These are phyloP conservation scores for Neolamprologus modestus DNA, from an alignment of 2,113 vertebrate genomes.

Conservation along the genomic window DNA sequence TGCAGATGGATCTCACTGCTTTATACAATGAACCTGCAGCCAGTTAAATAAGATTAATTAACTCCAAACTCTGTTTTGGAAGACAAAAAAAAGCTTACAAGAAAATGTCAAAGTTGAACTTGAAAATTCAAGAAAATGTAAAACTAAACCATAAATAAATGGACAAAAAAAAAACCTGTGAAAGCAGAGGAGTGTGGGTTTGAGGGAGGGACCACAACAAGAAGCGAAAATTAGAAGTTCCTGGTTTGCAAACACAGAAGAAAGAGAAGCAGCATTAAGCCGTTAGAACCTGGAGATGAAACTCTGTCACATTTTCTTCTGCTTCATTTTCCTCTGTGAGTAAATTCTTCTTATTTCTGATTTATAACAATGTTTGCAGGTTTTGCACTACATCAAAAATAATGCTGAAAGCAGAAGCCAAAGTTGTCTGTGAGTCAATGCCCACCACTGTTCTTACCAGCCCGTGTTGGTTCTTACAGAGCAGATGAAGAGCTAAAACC, in stretches of 20 bases:
- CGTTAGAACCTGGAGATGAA: background rate
- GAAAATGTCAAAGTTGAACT: too few species aligned
- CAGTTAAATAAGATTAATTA: accelerated
- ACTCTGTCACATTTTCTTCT: accelerated
- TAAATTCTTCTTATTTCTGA: accelerated
- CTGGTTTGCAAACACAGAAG: accelerated
- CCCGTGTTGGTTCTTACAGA: accelerated
- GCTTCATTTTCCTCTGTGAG: background rate
- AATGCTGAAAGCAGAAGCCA: accelerated
- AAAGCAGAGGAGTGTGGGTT: background rate
- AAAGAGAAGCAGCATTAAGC: background rate
- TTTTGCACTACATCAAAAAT: accelerated
- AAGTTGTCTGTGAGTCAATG: accelerated
- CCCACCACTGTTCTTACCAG: accelerated
- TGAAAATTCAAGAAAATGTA: accelerated
- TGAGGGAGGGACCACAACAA: background rate
- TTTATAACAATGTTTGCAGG: accelerated
- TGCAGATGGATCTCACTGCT: background rate
- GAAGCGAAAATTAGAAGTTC: accelerated
- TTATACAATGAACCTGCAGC: accelerated
- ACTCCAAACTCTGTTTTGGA: background rate
- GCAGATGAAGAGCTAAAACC: accelerated
- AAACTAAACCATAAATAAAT: background rate
- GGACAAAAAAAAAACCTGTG: accelerated
- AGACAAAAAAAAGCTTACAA: accelerated